Percentiles rank a stretch among this genome's conserved stretches.
Conservation (phyloP, 2,888 invertebrate species). For the Clepsis dumicolana region DNA sequence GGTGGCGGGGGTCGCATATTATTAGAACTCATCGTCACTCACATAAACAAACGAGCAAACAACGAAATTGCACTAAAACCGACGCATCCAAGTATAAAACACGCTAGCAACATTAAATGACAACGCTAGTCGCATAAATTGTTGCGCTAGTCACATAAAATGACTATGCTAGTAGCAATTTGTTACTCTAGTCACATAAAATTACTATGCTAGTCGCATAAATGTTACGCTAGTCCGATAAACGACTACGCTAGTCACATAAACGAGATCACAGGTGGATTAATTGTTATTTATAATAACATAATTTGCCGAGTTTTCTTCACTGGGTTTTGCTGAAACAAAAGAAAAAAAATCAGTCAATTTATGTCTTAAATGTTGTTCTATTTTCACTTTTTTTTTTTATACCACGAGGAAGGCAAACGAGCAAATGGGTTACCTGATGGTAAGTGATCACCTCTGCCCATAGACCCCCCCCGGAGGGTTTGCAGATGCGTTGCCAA, state of each 20-base stretch:
- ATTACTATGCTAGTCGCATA: constrained; percentile 14
- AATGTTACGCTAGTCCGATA: constrained; percentile 13
- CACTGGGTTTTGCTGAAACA: constrained; percentile 50
- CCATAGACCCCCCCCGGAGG: too few relatives aligned
- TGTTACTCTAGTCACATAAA: constrained; percentile 61
- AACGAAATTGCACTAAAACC: constrained; percentile 56
- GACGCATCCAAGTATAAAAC: constrained; percentile 53
- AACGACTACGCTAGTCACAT: constrained; percentile 35
- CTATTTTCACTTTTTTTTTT: background rate
- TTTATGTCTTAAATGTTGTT: background rate
- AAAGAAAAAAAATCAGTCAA: constrained; percentile 1
- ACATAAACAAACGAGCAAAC: constrained; percentile 46
- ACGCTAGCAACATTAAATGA: constrained; percentile 48
- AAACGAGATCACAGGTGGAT: constrained; percentile 70
- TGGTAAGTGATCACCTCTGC: too few relatives aligned
- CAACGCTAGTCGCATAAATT: constrained; percentile 46
- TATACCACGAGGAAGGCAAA: too few relatives aligned
- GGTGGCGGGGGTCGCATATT: constrained; percentile 80
- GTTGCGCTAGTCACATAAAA: constrained; percentile 61
- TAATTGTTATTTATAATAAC: constrained; percentile 62
- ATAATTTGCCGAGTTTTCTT: constrained; percentile 54
- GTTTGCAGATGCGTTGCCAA: too few relatives aligned
- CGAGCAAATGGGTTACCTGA: too few relatives aligned
- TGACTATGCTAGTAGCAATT: constrained; percentile 36
- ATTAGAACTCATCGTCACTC: constrained; percentile 63